Base-by-base conservation (phyloP, 2,113 vertebrate species). In the Embiotoca jacksoni region DNA sequence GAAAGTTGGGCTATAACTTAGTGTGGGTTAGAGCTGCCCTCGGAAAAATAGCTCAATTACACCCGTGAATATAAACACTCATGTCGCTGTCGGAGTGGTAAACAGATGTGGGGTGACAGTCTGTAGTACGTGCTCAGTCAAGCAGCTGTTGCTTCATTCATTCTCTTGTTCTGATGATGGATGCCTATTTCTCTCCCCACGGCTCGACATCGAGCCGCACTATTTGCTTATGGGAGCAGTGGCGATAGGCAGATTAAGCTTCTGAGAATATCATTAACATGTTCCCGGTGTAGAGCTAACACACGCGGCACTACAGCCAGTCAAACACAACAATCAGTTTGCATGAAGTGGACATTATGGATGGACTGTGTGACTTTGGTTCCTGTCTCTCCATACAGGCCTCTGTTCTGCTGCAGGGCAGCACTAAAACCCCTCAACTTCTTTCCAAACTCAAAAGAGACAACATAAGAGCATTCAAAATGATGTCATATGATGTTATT, bases 31-130 rank as follows among this genome's bases (percentile, higher is more conserved):
- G 65, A 74, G 78, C 77, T 76, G 83, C 74, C 80, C 75, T 80
- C 65, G 4, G 78, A 83, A 90, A 92, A 91, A 90, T 88, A 74
- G 82, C 89, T 88, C 86, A 88, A 90, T 93, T 92, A 89, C 79
- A 88, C 64, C 80, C 39, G 55, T 74, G 79, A 73, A 81, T 83
- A 88, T 54, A 89, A 87, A 93, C 90, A 89, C 71, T 86, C 37
- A 7, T 81, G 70, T 77, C 66, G 73, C 75, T 81, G 78, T 71
- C 41, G 4, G 62, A 86, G 82, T 69, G 72, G 89, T 90, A 87
- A 91, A 94, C 87, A 92, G 75, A 85, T 91, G 88, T 82, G 69
- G 78, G 73, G 88, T 86, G 85, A 90, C 84, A 68, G 82, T 71
- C 69, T 72, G 68, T 52, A 72, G 65, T 81, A 47, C 33, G 7